Percentiles rank a stretch among this genome's conserved stretches.
phyloP scores from a whole-genome alignment of 2,113 vertebrate genomes.

The Elachura formosa region DNA sequence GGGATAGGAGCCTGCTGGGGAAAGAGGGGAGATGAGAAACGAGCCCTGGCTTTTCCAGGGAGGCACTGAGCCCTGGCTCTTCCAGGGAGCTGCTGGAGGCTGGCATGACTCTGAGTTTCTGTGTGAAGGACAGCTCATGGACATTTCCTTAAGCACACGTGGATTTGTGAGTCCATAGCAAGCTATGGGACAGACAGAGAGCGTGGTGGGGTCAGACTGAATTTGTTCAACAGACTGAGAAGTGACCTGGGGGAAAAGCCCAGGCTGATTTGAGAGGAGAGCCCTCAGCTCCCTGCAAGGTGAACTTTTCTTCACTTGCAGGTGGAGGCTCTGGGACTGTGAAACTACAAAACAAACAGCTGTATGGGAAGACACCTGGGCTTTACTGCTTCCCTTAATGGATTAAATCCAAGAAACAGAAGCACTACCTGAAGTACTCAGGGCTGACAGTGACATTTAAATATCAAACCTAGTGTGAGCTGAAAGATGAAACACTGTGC shows the following conservation, averaged over 20 bases:
- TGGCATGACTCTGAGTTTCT: neutral
- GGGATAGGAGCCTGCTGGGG: neutral
- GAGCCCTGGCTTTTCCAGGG: fast-evolving
- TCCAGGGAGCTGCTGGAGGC: neutral
- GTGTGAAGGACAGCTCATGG: neutral
- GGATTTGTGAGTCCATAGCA: neutral
- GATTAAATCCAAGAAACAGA: neutral
- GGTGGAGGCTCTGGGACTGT: neutral
- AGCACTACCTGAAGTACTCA: neutral
- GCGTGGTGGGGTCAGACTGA: no score
- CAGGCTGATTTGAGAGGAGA: neutral
- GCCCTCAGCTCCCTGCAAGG: neutral
- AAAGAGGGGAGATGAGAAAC: neutral
- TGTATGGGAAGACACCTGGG: neutral
- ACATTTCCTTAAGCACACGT: no score
- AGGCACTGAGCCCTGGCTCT: neutral
- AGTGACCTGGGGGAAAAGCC: neutral
- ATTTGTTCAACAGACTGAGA: neutral
- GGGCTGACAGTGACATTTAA: neutral
- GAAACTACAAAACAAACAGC: neutral
- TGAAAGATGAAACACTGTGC: neutral
- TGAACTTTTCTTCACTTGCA: neutral
- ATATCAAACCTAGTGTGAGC: neutral
- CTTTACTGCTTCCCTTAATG: neutral
- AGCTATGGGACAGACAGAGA: neutral